A percentile compares a stretch with the other conserved stretches of the same genome.
phyloP scores from a whole-genome alignment of 1,140 invertebrate species.

The Temnothorax curvispinosus region DNA sequence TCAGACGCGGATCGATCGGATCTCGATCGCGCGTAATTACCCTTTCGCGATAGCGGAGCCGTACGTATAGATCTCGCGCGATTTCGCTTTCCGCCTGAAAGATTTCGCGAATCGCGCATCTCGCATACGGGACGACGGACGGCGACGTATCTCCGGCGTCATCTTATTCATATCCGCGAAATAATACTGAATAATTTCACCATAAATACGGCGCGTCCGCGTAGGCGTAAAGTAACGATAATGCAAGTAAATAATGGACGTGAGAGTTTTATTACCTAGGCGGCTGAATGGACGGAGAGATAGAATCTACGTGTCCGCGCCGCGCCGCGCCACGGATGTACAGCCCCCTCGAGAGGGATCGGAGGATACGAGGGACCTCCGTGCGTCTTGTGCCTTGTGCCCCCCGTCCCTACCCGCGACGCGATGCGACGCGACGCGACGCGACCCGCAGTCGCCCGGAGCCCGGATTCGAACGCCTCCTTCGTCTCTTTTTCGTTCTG shows the following conservation, averaged over 20 bases:
- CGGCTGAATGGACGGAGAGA: constrained; percentile 82
- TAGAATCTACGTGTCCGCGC: constrained; percentile 82
- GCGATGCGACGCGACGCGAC: constrained; percentile 9
- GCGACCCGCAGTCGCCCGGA: neutral
- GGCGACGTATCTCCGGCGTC: constrained; percentile 64
- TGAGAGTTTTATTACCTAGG: constrained; percentile 83
- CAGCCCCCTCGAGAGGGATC: constrained; percentile 56
- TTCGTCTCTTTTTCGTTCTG: constrained; percentile 2
- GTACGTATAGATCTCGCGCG: neutral
- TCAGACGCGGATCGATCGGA: neutral
- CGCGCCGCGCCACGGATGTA: constrained; percentile 43
- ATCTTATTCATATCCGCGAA: constrained; percentile 82
- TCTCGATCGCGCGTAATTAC: constrained; percentile 10
- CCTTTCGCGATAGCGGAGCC: no score
- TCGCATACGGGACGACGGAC: constrained; percentile 35
- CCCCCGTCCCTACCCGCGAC: neutral
- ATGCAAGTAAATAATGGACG: constrained; percentile 85
- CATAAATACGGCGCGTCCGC: constrained; percentile 81
- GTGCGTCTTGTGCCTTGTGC: neutral
- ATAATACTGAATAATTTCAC: constrained; percentile 84
- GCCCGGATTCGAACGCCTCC: neutral
- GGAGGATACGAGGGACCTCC: constrained; percentile 50
- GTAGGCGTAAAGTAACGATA: constrained; percentile 85
- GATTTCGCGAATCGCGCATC: constrained; percentile 47
- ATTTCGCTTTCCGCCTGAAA: neutral